Percentiles rank a stretch among this genome's conserved stretches.
phyloP scores from a whole-genome alignment of 2,888 invertebrate species.

The Agrochola lychnidis region DNA sequence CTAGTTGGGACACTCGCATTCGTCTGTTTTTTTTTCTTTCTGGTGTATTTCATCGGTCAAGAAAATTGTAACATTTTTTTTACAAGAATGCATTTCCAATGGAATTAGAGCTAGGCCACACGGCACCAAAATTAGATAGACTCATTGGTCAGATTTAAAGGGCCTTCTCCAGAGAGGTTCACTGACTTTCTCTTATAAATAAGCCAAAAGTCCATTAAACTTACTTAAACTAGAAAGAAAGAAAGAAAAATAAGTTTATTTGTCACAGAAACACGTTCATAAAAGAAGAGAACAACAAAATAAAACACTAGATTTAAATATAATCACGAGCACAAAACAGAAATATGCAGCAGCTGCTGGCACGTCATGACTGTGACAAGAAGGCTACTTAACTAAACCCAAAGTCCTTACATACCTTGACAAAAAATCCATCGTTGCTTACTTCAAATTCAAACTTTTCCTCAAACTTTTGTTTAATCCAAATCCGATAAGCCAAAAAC shows the following conservation, averaged over 20 bases:
- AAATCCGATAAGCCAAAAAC: not conserved
- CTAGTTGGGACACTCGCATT: conserved; percentile 5
- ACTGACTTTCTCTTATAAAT: not conserved
- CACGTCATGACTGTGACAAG: no score
- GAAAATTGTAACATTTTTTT: not conserved
- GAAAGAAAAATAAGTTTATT: no score
- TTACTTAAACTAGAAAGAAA: not conserved
- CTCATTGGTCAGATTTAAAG: not conserved
- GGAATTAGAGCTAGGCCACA: not conserved
- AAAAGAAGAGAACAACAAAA: no score
- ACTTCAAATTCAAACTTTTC: not conserved
- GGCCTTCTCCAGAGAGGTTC: not conserved
- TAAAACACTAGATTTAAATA: no score
- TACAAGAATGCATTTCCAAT: not conserved
- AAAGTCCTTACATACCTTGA: not conserved
- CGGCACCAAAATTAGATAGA: not conserved
- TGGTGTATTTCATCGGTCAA: not conserved
- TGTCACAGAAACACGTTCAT: no score
- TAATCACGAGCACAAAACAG: no score
- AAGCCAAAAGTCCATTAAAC: not conserved
- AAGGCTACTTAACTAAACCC: no score
- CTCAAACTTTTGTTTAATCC: not conserved
- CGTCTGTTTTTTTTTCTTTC: not conserved
- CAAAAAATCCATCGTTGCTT: not conserved
- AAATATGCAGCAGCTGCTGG: no score